Conservation (phyloP, 2,888 invertebrate species). For the Rhingia campestris region DNA sequence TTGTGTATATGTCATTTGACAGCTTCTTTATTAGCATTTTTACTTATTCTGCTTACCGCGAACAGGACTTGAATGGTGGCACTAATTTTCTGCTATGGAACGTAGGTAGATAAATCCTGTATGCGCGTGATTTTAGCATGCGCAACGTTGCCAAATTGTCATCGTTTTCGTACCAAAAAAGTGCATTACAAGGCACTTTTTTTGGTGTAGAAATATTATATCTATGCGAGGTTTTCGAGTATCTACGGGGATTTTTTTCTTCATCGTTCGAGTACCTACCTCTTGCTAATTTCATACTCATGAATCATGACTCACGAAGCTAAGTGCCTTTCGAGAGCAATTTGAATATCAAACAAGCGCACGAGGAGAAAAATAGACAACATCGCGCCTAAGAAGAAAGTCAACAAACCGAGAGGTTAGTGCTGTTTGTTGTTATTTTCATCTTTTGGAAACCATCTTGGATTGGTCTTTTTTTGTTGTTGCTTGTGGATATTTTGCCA, state of each 20-base stretch:
- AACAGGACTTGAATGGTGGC: background rate
- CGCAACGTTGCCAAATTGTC: conserved; percentile 65
- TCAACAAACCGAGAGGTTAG: conserved; percentile 52
- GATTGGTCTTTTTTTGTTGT: conserved; percentile 17
- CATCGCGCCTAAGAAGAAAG: conserved; percentile 56
- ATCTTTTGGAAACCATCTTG: conserved; percentile 61
- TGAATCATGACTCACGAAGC: conserved; percentile 66
- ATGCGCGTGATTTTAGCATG: conserved; percentile 45
- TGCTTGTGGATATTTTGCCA: conserved; percentile 25
- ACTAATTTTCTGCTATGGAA: conserved; percentile 52
- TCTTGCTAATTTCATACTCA: conserved; percentile 65
- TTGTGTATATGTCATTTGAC: conserved; percentile 51
- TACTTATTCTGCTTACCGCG: background rate
- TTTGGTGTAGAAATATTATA: background rate
- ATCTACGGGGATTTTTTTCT: conserved; percentile 46
- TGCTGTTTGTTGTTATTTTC: background rate
- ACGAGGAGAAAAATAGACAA: conserved; percentile 55
- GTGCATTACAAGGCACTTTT: conserved; percentile 33
- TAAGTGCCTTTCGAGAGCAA: conserved; percentile 59
- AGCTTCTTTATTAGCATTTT: conserved; percentile 53
- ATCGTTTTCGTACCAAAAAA: background rate
- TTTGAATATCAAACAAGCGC: conserved; percentile 66
- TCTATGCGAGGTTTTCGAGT: conserved; percentile 17
- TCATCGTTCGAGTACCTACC: conserved; percentile 36
- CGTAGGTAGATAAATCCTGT: conserved; percentile 13